phyloP scores from a whole-genome alignment of 2,888 invertebrate genomes.

The Sisyra nigra region DNA sequence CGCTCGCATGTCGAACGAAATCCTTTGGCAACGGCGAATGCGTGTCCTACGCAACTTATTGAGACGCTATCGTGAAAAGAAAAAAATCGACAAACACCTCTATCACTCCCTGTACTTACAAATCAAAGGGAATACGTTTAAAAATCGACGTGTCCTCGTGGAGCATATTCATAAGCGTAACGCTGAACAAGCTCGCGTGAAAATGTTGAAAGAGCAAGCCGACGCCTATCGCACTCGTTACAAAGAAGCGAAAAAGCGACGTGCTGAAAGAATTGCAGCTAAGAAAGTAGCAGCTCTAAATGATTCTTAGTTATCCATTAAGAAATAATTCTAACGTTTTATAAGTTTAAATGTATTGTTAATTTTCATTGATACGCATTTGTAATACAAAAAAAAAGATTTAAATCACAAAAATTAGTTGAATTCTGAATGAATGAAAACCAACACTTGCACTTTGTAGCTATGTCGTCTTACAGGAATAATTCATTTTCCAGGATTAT shows the following conservation, averaged over 20 bases:
- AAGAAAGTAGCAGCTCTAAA: constrained; percentile 51
- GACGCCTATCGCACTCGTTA: constrained; percentile 88
- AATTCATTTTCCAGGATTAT: no score
- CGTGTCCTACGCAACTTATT: constrained; percentile 82
- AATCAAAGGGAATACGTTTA: constrained; percentile 90
- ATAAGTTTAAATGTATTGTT: no score
- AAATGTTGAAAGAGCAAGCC: constrained; percentile 89
- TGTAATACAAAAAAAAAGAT: no score
- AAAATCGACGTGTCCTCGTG: constrained; percentile 96
- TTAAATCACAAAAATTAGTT: no score
- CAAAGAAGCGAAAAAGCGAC: constrained; percentile 84
- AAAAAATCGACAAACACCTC: constrained; percentile 94
- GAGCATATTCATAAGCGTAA: constrained; percentile 99
- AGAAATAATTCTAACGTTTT: no score
- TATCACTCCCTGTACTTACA: constrained; percentile 95
- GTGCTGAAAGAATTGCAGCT: constrained; percentile 77
- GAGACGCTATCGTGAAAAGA: constrained; percentile 85
- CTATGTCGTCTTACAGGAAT: no score
- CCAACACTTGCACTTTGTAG: no score
- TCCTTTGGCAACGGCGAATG: constrained; percentile 81
- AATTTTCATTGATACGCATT: no score
- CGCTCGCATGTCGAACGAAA: constrained; percentile 56
- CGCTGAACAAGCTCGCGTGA: constrained; percentile 89
- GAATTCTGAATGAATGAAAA: no score
- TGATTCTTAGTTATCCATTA: no score